Conservation (phyloP, 2,113 vertebrate genomes). For the Aegithalos caudatus region DNA sequence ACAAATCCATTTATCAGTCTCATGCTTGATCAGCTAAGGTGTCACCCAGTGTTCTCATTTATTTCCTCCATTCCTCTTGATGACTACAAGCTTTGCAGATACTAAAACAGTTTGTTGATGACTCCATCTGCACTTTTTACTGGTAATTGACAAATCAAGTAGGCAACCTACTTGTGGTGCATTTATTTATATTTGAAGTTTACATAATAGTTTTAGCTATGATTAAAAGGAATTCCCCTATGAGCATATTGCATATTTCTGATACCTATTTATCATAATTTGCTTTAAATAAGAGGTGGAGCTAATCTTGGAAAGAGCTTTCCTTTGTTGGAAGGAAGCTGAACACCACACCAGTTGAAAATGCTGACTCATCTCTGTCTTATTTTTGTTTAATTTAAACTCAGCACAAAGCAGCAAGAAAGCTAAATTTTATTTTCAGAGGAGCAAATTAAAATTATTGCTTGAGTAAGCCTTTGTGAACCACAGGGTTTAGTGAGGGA, state of each 20-base stretch:
- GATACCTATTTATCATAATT: neutral
- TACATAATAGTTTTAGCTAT: neutral
- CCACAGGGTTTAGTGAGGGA: neutral
- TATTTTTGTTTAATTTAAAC: neutral
- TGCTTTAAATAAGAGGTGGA: neutral
- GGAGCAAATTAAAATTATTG: neutral
- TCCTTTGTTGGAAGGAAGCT: neutral
- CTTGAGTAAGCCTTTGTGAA: neutral
- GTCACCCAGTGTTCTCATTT: neutral
- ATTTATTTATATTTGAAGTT: neutral
- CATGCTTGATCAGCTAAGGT: neutral
- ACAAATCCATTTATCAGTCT: neutral
- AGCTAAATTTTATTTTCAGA: neutral
- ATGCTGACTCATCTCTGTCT: neutral
- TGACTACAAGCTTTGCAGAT: neutral
- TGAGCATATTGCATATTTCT: neutral
- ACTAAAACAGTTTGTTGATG: neutral
- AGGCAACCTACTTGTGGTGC: neutral
- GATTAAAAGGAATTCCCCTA: neutral
- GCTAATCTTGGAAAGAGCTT: neutral
- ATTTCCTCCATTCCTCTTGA: neutral
- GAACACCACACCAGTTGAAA: neutral
- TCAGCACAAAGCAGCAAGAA: neutral
- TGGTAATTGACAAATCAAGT: neutral
- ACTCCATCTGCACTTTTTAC: neutral